phyloP scores from a whole-genome alignment of 2,797 vertebrate genomes.

The Micrastur ruficollis region DNA sequence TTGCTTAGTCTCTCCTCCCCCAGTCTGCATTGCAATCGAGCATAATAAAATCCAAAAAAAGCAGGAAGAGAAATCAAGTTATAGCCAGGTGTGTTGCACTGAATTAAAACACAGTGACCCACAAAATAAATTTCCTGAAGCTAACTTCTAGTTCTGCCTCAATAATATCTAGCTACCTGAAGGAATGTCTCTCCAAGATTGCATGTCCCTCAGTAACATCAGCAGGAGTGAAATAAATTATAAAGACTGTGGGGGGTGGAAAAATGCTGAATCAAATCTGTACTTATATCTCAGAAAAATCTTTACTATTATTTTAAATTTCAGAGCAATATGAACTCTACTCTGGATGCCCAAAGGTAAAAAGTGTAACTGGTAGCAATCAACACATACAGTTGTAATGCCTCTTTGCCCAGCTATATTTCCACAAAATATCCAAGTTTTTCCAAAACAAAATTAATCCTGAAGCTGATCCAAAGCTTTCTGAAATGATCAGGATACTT shows the following conservation, averaged over 20 bases:
- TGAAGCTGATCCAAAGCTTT: background rate
- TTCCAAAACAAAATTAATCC: background rate
- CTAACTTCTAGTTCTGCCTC: background rate
- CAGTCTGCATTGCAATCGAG: fast-evolving
- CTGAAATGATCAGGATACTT: background rate
- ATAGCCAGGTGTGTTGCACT: conserved; percentile 7
- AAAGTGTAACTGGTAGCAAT: background rate
- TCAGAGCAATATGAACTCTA: background rate
- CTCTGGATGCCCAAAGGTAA: background rate
- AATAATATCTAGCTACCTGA: background rate
- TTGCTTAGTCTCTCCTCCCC: background rate
- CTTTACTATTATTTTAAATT: background rate
- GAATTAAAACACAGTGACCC: background rate
- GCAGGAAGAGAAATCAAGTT: conserved; percentile 63
- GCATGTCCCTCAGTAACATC: background rate
- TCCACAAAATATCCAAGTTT: background rate
- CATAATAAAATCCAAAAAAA: conserved; percentile 34
- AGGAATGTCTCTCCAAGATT: background rate
- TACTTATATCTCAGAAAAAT: background rate
- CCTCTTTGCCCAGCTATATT: background rate
- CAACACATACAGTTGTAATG: background rate
- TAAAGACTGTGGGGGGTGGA: background rate
- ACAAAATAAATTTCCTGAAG: background rate
- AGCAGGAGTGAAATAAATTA: background rate
- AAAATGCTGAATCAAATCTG: background rate